Evolutionary conservation across 2,888 invertebrate species (phyloP), one percentile per base, ranked within the genome.

Genomic region (Blomia tropicalis): DNA sequence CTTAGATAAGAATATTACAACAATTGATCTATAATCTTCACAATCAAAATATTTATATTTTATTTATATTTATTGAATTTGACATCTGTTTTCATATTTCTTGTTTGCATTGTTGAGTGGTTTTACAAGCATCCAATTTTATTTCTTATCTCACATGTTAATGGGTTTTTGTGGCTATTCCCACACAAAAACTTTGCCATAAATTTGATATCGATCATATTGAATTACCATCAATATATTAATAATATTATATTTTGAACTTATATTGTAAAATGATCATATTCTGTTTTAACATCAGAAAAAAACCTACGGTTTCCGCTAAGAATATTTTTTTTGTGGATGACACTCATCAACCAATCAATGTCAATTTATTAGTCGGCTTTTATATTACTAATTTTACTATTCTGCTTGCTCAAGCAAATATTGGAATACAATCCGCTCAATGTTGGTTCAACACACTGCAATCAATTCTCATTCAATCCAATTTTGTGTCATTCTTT

Each of bases 391-490:
- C 36, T 17, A 17, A 36, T 36, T 17, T 36, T 17, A 36, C 36
- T 36, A 17, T 36, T 36, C 36, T 36, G 7, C 36, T 36, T 36
- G 7, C 36, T 36, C 36, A n/a, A n/a, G n/a, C n/a, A n/a, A n/a
- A n/a, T n/a, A n/a, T n/a, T n/a, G n/a, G n/a, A n/a, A n/a, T n/a
- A n/a, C n/a, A n/a, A n/a, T n/a, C n/a, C n/a, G n/a, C n/a, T n/a
- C n/a, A n/a, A n/a, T n/a, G n/a, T n/a, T n/a, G n/a, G n/a, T n/a
- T n/a, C 36, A 11, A 7, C 17, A 7, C 36, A 11, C 36, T 17
- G 51, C 27, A 7, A 47, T 47, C 51, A 47, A 47, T 47, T 19
- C 27, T 47, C 51, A 47, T 47, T 11, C n/a, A 47, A n/a, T n/a
- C n/a, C n/a, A n/a, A n/a, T n/a, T n/a, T n/a, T n/a, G n/a, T n/a